These are phyloP conservation scores for Zaprionus obscuricornis DNA, from an alignment of 2,888 invertebrate genomes.

Conservation along the genomic window DNA sequence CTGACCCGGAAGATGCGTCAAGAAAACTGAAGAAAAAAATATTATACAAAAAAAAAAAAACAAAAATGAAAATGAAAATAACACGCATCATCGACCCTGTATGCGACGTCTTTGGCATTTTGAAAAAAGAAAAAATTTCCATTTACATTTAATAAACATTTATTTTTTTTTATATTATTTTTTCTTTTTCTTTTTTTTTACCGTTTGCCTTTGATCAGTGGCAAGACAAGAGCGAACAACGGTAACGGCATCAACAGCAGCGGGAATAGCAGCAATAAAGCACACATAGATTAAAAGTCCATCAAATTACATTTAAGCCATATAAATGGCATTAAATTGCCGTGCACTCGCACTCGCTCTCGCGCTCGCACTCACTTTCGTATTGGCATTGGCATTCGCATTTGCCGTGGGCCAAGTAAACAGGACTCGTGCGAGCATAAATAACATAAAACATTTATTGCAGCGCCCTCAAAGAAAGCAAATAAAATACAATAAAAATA, in stretches of 20 bases:
- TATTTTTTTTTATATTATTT: too few species aligned
- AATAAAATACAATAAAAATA: slow-evolving; percentile 9
- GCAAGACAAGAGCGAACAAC: too few species aligned
- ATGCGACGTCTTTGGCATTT: slow-evolving; percentile 20
- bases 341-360: slow-evolving; percentile 35
- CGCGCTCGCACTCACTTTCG: too few species aligned
- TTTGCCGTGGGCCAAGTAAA: slow-evolving; percentile 40
- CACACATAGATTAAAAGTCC: slow-evolving; percentile 73
- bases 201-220: slow-evolving; percentile 58
- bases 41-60: background rate
- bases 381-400: too few species aligned
- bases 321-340: slow-evolving; percentile 63
- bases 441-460: slow-evolving; percentile 66
- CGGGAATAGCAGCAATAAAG: slow-evolving; percentile 28
- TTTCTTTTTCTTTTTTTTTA: slow-evolving; percentile 15
- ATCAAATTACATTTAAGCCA: slow-evolving; percentile 66
- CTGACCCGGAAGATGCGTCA: slow-evolving; percentile 14
- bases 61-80: slow-evolving; percentile 3
- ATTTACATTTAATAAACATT: slow-evolving; percentile 60
- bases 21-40: background rate
- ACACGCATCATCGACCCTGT: slow-evolving; percentile 48
- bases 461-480: slow-evolving; percentile 23
- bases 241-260: slow-evolving; percentile 3
- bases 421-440: slow-evolving; percentile 50
- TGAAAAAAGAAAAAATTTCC: slow-evolving; percentile 14